Conservation (phyloP, 2,888 invertebrate species). For the Oscheius sp. region DNA sequence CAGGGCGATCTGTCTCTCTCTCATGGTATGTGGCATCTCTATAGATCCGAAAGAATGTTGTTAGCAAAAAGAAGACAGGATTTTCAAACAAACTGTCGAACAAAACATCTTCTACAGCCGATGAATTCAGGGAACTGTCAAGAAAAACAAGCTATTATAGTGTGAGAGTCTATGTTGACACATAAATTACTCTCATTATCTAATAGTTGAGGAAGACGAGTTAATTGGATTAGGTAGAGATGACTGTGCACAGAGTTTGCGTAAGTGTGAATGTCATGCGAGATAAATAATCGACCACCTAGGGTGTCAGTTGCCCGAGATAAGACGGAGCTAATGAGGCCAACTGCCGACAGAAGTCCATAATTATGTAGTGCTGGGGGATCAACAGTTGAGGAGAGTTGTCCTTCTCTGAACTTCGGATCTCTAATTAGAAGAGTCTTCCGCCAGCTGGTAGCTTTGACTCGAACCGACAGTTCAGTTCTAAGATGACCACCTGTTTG, state of each 20-base stretch:
- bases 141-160: no score
- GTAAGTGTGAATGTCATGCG: conserved; percentile 21
- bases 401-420: conserved; percentile 1
- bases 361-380: not conserved
- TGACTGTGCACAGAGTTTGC: conserved; percentile 5
- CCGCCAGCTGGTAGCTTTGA: conserved; percentile 4
- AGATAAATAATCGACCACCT: conserved; percentile 22
- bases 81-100: no score
- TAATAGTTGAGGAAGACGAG: no score
- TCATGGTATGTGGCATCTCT: no score
- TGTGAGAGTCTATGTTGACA: no score
- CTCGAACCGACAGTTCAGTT: not conserved
- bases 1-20: no score
- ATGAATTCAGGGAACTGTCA: no score
- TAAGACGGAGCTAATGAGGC: conserved; percentile 21
- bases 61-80: no score
- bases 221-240: no score
- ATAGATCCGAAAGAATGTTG: no score
- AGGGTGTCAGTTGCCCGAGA: conserved; percentile 29
- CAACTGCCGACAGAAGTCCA: conserved; percentile 27
- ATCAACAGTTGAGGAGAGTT: not conserved
- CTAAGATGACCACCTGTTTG: conserved; percentile 12
- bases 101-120: no score
- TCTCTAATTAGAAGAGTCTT: conserved; percentile 24
- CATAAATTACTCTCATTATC: no score